Base-by-base conservation (phyloP, 2,888 invertebrate genomes). In the Callyntrura sp. region DNA sequence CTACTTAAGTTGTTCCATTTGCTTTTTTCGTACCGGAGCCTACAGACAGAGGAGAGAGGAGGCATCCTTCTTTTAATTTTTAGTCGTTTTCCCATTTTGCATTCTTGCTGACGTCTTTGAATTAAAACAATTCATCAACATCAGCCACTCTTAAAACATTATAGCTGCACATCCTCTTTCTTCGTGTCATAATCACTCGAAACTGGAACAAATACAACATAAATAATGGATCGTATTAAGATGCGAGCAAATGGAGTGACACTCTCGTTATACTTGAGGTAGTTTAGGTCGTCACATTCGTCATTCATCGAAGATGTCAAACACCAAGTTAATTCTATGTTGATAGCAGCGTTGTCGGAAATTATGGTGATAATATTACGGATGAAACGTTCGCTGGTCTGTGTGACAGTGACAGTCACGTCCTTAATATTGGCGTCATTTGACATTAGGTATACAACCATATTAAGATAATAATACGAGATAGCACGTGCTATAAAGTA, bases 121-220 rank as follows among this genome's bases (percentile, higher is more conserved):
- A 70, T 70, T 43, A 70, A n/a, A n/a, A 70, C 43, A 70, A 85
- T 85, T 78, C 78, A 62, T 85, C 20, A 85, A 43, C 78, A 62
- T 85, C 20, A 85, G 20, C 51, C 20, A n/a, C 23, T 60, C 60
- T 17, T 20, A 14, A 60, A 20, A 60, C 23, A 9, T 11, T 43
- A n/a, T n/a, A 6, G 14, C 20, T 57, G 48, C 35, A 25, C 73
- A 73, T 43, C 65, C 57, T 55, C 23, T 8, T 76, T 62, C 23
- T 11, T 51, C 5, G 4, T 76, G 70, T 85, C 57, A 65, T 25
- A 8, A 43, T 35, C 43, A 35, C 48, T 45, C 83, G 62, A 85
- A 85, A 85, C 78, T 85, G 85, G 85, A 85, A 43, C 85, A 85
- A 57, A 62, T 20, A 48, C 25, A 48, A 62, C 85, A 85, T 85